Percentiles rank a stretch among this genome's conserved stretches.
Evolutionary conservation across 1,140 invertebrate species (phyloP).

Genomic region (Orussus abietinus): DNA sequence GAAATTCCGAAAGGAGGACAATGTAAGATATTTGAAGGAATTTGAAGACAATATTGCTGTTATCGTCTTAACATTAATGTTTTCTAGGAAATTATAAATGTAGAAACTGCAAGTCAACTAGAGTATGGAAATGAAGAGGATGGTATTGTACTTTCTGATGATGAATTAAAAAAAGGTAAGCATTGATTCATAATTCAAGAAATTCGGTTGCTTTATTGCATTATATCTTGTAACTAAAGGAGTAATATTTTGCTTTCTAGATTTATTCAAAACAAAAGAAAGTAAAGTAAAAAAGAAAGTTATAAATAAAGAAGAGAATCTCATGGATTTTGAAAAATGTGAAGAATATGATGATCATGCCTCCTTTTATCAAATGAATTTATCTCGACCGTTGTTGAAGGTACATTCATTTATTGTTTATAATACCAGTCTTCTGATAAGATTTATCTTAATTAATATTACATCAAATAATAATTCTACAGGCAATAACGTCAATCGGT

Average conservation of each 20-base stretch:
- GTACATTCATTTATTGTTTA: constrained; percentile 38
- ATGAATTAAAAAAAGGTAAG: constrained; percentile 68
- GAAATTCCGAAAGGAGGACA: constrained; percentile 55
- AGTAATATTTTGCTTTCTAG: constrained; percentile 32
- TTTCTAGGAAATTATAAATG: constrained; percentile 23
- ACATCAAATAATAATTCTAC: constrained; percentile 11
- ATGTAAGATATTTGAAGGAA: constrained; percentile 32
- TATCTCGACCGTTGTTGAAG: constrained; percentile 84
- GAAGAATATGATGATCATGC: constrained; percentile 66
- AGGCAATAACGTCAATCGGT: constrained; percentile 82
- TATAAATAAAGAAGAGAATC: constrained; percentile 50
- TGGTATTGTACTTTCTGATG: constrained; percentile 61
- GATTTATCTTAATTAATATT: constrained; percentile 7
- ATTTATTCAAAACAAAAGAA: constrained; percentile 41
- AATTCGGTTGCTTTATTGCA: too few relatives aligned
- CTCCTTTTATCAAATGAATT: constrained; percentile 90
- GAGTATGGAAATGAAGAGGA: constrained; percentile 36
- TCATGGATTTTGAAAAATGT: constrained; percentile 72
- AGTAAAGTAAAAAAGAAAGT: constrained; percentile 32
- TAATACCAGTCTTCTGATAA: constrained; percentile 15
- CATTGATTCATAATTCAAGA: constrained; percentile 54
- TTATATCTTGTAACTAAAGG: constrained; percentile 7
- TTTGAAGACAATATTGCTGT: constrained; percentile 6
- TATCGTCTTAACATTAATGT: constrained; percentile 9
- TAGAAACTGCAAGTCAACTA: constrained; percentile 28